Evolutionary conservation across 2,113 vertebrate species (phyloP), one percentile per base, ranked within the genome.

Genomic region (Toxotes chatareus): DNA sequence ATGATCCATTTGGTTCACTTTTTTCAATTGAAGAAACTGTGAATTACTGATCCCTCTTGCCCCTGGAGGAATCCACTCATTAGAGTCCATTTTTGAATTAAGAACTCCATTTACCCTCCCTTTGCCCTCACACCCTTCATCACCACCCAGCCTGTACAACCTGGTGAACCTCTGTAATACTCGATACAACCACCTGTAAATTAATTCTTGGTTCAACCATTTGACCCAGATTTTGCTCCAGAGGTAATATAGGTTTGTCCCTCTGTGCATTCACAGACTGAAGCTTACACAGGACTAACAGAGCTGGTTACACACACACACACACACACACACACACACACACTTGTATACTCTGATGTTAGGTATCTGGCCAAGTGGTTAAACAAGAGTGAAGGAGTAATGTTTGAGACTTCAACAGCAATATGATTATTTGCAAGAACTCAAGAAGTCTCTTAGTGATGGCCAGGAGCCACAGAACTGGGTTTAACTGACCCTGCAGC

Each of bases 21-120:
- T 27, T 90, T 92, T 86, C 88, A 90, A 90, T 91, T 90, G 80
- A 82, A 88, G 65, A 83, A 88, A 87, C 53, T 74, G 55, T 75
- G 69, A 85, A 84, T 79, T 71, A 82, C 83, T 88, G 74, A 93
- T 86, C 88, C 88, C 79, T 63, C 80, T 73, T 70, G 36, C 38
- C 79, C 88, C 60, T 71, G 1, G 56, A 88, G 64, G 82, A 89
- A 85, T 89, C 82, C 81, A 77, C 83, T 92, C 88, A 91, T 91
- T 90, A 89, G 79, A 62, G 53, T 86, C 66, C 67, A 72, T 55
- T 76, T 86, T 27, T 86, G 60, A 90, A 87, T 85, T 80, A 90
- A 90, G 74, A 86, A 76, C 36, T 75, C 21, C 32, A 21, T 46
- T 73, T 79, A 77, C 73, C 69, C 31, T 53, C 49, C 64, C 19